phyloP scores from a whole-genome alignment of 1,140 invertebrate species.

The Zaprionus davidi region DNA sequence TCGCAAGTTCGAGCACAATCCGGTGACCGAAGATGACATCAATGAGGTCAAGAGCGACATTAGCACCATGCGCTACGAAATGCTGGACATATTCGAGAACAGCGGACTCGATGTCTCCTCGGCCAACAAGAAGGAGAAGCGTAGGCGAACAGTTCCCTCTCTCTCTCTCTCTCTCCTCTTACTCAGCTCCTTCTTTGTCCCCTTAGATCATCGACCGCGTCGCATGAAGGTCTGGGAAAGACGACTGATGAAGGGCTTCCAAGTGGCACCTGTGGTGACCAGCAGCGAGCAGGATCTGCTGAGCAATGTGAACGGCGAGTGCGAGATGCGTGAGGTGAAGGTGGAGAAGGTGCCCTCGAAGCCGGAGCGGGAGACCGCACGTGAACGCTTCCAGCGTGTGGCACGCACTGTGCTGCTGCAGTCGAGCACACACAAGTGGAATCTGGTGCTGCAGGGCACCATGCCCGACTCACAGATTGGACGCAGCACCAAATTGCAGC shows the following conservation, averaged over 20 bases:
- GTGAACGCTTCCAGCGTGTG: conserved; percentile 89
- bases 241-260: conserved; percentile 93
- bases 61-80: conserved; percentile 91
- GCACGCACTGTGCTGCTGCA: conserved; percentile 89
- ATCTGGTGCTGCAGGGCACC: conserved; percentile 87
- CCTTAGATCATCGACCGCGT: conserved; percentile 88
- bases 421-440: conserved; percentile 89
- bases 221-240: conserved; percentile 93
- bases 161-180: not conserved
- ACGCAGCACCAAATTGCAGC: conserved; percentile 87
- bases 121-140: conserved; percentile 89
- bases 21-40: conserved; percentile 95
- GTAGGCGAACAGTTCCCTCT: conserved; percentile 80
- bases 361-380: conserved; percentile 87
- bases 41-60: conserved; percentile 97
- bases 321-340: conserved; percentile 82
- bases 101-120: conserved; percentile 92
- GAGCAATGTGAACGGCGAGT: conserved; percentile 59
- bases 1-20: conserved; percentile 89
- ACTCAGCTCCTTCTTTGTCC: not conserved
- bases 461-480: conserved; percentile 90
- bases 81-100: conserved; percentile 92
- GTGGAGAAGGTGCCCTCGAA: conserved; percentile 76
- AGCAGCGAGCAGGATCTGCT: conserved; percentile 85
- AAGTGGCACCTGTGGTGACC: conserved; percentile 88